Percentiles rank a stretch among this genome's conserved stretches.
Evolutionary conservation across 2,113 vertebrate species (phyloP).

Genomic region (Pantherophis guttatus): DNA sequence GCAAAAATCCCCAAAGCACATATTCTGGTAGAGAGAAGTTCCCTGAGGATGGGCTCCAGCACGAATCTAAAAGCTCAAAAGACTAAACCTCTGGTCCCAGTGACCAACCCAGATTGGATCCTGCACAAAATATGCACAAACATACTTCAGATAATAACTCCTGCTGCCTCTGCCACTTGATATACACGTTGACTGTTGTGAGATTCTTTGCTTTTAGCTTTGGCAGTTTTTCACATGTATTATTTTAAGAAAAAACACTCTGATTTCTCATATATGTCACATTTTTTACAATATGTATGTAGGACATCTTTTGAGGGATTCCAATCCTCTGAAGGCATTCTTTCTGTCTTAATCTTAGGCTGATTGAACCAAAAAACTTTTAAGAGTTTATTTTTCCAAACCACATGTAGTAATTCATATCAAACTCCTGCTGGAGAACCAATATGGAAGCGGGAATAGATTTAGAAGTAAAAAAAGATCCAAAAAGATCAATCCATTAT

Average conservation of each 20-base stretch:
- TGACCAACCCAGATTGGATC: neutral
- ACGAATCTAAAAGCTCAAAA: neutral
- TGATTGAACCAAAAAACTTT: neutral
- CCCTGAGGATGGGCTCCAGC: neutral
- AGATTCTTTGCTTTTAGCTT: neutral
- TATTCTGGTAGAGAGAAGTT: neutral
- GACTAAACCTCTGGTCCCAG: neutral
- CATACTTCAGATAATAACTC: neutral
- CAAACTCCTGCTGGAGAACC: neutral
- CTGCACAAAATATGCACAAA: neutral
- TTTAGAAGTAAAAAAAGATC: neutral
- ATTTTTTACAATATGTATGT: neutral
- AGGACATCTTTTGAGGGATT: neutral
- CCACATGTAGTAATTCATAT: neutral
- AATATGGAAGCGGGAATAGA: neutral
- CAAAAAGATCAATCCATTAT: neutral
- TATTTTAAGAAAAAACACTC: neutral
- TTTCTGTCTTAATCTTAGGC: neutral
- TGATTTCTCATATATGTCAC: neutral
- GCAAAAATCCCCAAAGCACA: neutral
- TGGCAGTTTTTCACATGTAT: neutral
- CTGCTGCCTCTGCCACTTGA: neutral
- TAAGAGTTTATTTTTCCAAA: neutral
- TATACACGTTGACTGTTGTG: neutral
- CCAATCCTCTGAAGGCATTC: neutral